A percentile compares a stretch with the other conserved stretches of the same genome.
Evolutionary conservation across 2,113 vertebrate species (phyloP).

Genomic region (Osmerus mordax): DNA sequence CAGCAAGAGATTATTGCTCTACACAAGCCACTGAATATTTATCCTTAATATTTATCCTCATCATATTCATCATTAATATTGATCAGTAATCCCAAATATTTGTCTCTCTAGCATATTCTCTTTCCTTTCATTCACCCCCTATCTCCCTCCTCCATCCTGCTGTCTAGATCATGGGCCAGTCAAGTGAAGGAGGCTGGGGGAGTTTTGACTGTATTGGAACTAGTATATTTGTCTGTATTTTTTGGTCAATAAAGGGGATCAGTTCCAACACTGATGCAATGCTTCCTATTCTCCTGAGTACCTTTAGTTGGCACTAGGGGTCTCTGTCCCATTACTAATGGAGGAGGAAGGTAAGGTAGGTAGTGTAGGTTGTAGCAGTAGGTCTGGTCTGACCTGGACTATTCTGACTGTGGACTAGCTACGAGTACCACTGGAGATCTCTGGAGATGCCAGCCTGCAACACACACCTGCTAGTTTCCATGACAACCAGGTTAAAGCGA

Average conservation of each 20-base stretch:
- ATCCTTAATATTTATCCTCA: too few relatives aligned
- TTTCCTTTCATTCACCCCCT: too few relatives aligned
- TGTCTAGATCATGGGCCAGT: too few relatives aligned
- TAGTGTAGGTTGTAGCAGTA: constrained; percentile 10
- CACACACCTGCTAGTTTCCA: neutral
- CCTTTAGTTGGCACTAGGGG: constrained; percentile 48
- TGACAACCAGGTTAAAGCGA: neutral
- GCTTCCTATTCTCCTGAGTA: neutral
- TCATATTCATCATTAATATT: too few relatives aligned
- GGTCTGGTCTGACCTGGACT: neutral
- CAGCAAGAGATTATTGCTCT: too few relatives aligned
- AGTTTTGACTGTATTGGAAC: neutral
- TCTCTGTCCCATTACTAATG: constrained; percentile 50
- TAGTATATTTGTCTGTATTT: neutral
- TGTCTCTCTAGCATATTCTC: too few relatives aligned
- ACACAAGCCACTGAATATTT: too few relatives aligned
- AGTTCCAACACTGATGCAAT: neutral
- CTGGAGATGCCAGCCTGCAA: too few relatives aligned
- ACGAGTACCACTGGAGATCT: too few relatives aligned
- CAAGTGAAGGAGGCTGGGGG: neutral
- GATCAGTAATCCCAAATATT: too few relatives aligned
- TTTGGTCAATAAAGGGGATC: neutral
- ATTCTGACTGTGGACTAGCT: neutral
- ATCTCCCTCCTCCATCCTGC: too few relatives aligned
- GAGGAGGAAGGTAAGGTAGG: neutral